Percentiles rank a stretch among this genome's conserved stretches.
Conservation (phyloP, 2,113 vertebrate genomes). For the Pristiophorus japonicus region DNA sequence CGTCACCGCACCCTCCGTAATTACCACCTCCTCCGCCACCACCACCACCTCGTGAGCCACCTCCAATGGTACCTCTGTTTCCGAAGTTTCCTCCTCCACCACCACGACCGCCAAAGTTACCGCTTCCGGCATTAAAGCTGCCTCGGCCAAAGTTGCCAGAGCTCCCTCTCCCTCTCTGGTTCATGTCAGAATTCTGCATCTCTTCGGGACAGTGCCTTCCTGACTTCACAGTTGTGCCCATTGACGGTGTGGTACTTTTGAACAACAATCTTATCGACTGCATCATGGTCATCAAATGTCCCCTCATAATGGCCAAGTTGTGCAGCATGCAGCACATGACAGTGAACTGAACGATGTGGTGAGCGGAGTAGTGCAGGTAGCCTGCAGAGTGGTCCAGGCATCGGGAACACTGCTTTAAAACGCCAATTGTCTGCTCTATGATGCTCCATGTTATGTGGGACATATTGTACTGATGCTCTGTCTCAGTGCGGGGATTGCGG, state of each 20-base stretch:
- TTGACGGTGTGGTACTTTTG: constrained; percentile 93
- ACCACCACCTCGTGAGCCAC: constrained; percentile 48
- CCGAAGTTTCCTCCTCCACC: constrained; percentile 50
- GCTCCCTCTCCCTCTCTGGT: constrained; percentile 67
- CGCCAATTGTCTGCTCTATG: too few species aligned
- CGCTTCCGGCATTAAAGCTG: constrained; percentile 55
- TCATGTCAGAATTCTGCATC: constrained; percentile 78
- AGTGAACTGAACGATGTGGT: too few species aligned
- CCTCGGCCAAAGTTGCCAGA: constrained; percentile 43
- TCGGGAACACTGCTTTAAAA: too few species aligned
- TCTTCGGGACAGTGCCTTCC: constrained; percentile 89
- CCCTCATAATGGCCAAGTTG: too few species aligned
- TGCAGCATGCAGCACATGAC: too few species aligned
- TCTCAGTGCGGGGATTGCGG: too few species aligned
- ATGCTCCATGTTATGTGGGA: too few species aligned
- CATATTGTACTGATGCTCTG: too few species aligned
- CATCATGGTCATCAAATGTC: too few species aligned
- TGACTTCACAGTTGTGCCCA: constrained; percentile 87
- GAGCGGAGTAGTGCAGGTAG: too few species aligned
- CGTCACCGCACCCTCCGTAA: constrained; percentile 63
- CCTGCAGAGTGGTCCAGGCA: too few species aligned
- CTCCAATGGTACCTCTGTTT: constrained; percentile 53
- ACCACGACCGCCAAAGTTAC: constrained; percentile 57
- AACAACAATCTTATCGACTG: too few species aligned
- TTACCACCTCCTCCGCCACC: constrained; percentile 63